Evolutionary conservation across 2,113 vertebrate species (phyloP).

Genomic region (Oncorhynchus nerka): DNA sequence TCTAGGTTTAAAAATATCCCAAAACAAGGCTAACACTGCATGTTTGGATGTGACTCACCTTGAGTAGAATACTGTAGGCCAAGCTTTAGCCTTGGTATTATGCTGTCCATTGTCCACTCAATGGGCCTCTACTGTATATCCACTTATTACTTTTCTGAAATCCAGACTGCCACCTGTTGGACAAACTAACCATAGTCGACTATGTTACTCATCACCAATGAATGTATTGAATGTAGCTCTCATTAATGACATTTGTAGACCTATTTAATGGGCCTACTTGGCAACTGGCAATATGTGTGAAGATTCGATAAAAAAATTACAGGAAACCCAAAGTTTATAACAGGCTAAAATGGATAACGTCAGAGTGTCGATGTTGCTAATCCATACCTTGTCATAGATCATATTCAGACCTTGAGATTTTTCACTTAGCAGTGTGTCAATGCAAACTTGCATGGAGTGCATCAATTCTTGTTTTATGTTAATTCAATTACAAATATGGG

Average conservation of each 20-base stretch:
- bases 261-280: neutral
- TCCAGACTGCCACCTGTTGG: constrained; percentile 79
- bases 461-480: no score
- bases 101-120: neutral
- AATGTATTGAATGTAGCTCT: neutral
- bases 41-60: neutral
- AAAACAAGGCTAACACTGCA: neutral
- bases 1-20: neutral
- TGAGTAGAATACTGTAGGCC: no score
- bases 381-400: no score
- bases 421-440: no score
- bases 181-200: constrained; percentile 43
- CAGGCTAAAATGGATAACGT: no score
- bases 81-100: neutral
- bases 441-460: no score
- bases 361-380: no score
- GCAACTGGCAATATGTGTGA: no score
- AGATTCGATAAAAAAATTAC: no score
- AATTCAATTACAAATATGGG: no score
- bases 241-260: neutral
- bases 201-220: neutral
- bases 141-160: constrained; percentile 41
- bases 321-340: no score
- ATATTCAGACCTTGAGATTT: no score
- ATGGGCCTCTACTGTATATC: neutral